phyloP scores from a whole-genome alignment of 2,888 invertebrate species.

The Halictus ligatus region DNA sequence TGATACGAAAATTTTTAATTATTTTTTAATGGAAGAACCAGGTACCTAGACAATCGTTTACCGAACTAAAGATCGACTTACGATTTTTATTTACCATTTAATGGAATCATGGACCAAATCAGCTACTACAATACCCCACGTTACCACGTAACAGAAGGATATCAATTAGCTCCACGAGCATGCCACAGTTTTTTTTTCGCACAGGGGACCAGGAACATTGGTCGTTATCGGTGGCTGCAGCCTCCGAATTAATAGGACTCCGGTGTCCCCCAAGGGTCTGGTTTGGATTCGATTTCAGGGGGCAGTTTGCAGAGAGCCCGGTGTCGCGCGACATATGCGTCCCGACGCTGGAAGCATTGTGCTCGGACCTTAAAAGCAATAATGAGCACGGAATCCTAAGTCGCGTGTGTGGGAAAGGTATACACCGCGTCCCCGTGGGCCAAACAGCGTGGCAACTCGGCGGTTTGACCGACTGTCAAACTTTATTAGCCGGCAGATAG shows the following conservation, averaged over 20 bases:
- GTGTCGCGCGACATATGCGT: constrained; percentile 72
- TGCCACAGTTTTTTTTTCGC: constrained; percentile 17
- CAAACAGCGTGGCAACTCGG: constrained; percentile 30
- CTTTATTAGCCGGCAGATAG: constrained; percentile 72
- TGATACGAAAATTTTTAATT: no score
- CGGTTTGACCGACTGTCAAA: constrained; percentile 73
- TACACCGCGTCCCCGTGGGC: constrained; percentile 64
- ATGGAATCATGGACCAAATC: neutral
- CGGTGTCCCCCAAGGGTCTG: constrained; percentile 68
- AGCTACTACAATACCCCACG: neutral
- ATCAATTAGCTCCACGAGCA: constrained; percentile 30
- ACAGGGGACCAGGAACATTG: constrained; percentile 10
- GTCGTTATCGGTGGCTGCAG: constrained; percentile 62
- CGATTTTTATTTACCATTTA: no score
- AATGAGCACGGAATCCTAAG: constrained; percentile 69
- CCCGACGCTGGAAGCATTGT: constrained; percentile 58
- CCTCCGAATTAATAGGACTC: constrained; percentile 45
- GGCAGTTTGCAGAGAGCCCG: constrained; percentile 58
- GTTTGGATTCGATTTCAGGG: constrained; percentile 73
- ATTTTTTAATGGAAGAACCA: no score
- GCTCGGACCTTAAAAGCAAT: constrained; percentile 70
- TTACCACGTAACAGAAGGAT: neutral
- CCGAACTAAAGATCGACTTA: neutral
- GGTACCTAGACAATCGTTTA: no score
- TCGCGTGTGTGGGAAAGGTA: constrained; percentile 79